phyloP scores from a whole-genome alignment of 2,797 vertebrate species.

The Lophius americanus region DNA sequence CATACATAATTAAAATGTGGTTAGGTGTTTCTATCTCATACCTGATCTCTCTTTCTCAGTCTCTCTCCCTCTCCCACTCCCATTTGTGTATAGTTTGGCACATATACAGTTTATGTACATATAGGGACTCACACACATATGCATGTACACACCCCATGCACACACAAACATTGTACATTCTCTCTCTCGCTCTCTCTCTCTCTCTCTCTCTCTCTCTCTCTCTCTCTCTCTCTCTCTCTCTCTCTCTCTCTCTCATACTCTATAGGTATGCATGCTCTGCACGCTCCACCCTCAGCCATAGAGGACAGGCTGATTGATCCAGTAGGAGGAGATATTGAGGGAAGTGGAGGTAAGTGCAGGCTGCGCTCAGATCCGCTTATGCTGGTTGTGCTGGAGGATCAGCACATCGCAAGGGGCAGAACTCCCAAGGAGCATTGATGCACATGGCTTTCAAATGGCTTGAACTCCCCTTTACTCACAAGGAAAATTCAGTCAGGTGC shows the following conservation, averaged over 20 bases:
- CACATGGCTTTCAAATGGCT: conserved; percentile 67
- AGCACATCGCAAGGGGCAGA: conserved; percentile 61
- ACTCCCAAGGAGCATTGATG: conserved; percentile 49
- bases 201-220: neutral
- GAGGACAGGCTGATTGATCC: conserved; percentile 77
- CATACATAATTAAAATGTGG: conserved; percentile 16
- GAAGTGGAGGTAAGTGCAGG: conserved; percentile 43
- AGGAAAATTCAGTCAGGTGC: conserved; percentile 26
- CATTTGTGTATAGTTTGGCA: too few species aligned
- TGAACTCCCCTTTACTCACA: conserved; percentile 42
- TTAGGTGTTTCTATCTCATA: too few species aligned
- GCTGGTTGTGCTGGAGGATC: conserved; percentile 57
- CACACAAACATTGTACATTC: neutral
- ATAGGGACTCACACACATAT: conserved; percentile 5
- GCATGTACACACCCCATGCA: conserved; percentile 4
- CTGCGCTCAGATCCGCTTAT: conserved; percentile 75
- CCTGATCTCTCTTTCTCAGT: conserved; percentile 8
- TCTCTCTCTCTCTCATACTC: conserved; percentile 30
- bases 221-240: conserved; percentile 18
- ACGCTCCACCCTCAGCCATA: conserved; percentile 75
- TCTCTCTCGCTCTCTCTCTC: neutral
- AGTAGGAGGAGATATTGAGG: conserved; percentile 72
- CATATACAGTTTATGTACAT: too few species aligned
- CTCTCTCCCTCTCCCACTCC: neutral
- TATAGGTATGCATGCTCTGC: conserved; percentile 72